Percentiles rank a stretch among this genome's conserved stretches.
Conservation (phyloP, 2,113 vertebrate genomes). For the Capreolus pygargus region DNA sequence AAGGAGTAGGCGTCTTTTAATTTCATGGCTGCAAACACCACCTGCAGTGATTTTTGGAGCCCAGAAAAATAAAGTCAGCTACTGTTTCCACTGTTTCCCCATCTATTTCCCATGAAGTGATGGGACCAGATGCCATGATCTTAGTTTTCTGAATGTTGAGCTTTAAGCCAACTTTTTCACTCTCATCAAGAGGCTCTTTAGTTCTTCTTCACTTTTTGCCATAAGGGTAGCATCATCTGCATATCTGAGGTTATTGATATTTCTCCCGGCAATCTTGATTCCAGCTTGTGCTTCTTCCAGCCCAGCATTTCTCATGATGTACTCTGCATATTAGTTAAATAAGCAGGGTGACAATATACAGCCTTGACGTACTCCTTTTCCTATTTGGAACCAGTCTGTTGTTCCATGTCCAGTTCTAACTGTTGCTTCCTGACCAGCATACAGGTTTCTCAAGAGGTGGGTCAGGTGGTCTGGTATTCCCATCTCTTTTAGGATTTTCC, state of each 20-base stretch:
- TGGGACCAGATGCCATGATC: neutral
- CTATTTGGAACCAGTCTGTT: neutral
- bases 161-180: neutral
- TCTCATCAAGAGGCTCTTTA: neutral
- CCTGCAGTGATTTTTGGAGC: too few species aligned
- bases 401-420: neutral
- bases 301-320: neutral
- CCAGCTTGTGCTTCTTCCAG: neutral
- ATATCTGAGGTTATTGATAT: neutral
- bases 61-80: too few species aligned
- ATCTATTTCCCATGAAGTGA: neutral
- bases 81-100: too few species aligned
- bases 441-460: neutral
- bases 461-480: neutral
- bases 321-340: neutral
- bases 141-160: neutral
- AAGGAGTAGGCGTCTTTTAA: too few species aligned
- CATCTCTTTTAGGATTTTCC: neutral
- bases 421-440: neutral
- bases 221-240: neutral
- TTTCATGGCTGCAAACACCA: too few species aligned
- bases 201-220: neutral
- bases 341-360: neutral
- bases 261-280: neutral
- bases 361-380: neutral